phyloP scores from a whole-genome alignment of 2,113 vertebrate species.

The Gasterosteus aculeatus region DNA sequence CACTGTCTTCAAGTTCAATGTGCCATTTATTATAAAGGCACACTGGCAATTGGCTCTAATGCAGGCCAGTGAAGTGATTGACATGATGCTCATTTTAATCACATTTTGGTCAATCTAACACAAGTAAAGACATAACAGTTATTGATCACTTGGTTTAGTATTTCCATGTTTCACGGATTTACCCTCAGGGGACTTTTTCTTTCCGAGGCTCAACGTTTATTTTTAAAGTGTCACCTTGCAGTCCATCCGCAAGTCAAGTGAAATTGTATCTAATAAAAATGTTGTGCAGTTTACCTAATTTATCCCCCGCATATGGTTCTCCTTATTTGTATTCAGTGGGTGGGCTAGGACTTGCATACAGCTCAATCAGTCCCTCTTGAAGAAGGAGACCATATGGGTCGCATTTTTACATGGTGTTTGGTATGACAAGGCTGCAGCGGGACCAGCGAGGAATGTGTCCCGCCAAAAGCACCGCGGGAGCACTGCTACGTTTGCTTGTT shows the following conservation, averaged over 20 bases:
- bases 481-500: slow-evolving; percentile 58
- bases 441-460: slow-evolving; percentile 70
- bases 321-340: slow-evolving; percentile 80
- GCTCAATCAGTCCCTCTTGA: slow-evolving; percentile 79
- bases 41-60: neutral
- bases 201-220: slow-evolving; percentile 72
- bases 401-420: slow-evolving; percentile 81
- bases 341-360: slow-evolving; percentile 78
- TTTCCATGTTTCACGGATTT: slow-evolving; percentile 50
- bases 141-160: slow-evolving; percentile 56
- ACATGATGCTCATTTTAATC: slow-evolving; percentile 20
- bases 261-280: slow-evolving; percentile 85
- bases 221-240: slow-evolving; percentile 83
- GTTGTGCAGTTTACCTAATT: slow-evolving; percentile 86
- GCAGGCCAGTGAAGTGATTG: neutral
- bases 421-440: slow-evolving; percentile 76
- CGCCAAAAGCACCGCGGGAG: slow-evolving; percentile 51
- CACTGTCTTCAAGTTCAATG: slow-evolving; percentile 11
- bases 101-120: slow-evolving; percentile 17
- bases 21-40: neutral
- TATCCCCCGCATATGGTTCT: slow-evolving; percentile 82
- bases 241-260: slow-evolving; percentile 78
- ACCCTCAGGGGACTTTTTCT: slow-evolving; percentile 53
- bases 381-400: slow-evolving; percentile 77
- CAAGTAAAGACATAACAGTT: slow-evolving; percentile 32